These are phyloP conservation scores for Zygogramma bicolorata DNA, from an alignment of 2,888 invertebrate species.

Conservation along the genomic window DNA sequence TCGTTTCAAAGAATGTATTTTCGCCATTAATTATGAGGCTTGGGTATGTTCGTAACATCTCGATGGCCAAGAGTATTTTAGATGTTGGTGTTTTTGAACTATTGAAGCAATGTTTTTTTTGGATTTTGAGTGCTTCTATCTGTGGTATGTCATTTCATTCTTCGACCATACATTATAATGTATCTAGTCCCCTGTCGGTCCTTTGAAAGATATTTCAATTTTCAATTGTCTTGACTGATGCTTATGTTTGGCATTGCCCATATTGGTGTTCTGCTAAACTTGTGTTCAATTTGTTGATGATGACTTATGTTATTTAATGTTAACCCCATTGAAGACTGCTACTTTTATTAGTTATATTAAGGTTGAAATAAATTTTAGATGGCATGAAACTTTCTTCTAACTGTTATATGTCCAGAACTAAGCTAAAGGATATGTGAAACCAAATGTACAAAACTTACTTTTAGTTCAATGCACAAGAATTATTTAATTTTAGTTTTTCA, in stretches of 20 bases:
- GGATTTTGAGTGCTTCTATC: neutral
- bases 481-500: conserved; percentile 36
- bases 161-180: no score
- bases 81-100: neutral
- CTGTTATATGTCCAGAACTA: conserved; percentile 53
- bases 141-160: neutral
- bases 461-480: conserved; percentile 37
- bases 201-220: neutral
- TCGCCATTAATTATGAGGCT: no score
- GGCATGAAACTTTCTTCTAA: conserved; percentile 49
- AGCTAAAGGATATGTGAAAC: conserved; percentile 55
- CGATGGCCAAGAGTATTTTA: neutral
- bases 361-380: conserved; percentile 35
- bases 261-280: conserved; percentile 14
- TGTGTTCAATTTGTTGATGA: conserved; percentile 38
- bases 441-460: conserved; percentile 53
- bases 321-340: conserved; percentile 48
- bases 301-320: conserved; percentile 32
- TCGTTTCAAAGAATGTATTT: no score
- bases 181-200: neutral
- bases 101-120: neutral
- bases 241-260: neutral
- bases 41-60: no score
- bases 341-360: conserved; percentile 38
- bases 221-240: neutral